These are phyloP conservation scores for Todiramphus chloris DNA, from an alignment of 2,113 vertebrate genomes.

Conservation along the genomic window DNA sequence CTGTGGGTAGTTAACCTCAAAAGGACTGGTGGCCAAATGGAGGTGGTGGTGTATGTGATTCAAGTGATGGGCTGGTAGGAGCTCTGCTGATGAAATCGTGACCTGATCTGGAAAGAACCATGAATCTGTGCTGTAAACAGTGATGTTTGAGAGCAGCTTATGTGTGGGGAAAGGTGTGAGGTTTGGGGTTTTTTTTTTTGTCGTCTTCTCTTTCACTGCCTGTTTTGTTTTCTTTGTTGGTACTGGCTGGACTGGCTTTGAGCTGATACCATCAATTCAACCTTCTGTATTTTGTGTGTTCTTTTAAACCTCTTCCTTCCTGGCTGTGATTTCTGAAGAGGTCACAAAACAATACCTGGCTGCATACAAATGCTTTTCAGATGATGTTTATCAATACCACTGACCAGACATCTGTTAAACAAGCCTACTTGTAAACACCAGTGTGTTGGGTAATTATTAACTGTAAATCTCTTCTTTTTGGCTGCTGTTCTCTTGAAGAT, in stretches of 20 bases:
- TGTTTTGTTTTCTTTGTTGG: neutral
- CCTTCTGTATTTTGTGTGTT: neutral
- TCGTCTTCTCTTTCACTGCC: neutral
- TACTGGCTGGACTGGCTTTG: slow-evolving; percentile 36
- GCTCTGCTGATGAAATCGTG: neutral
- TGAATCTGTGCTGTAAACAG: neutral
- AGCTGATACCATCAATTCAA: neutral
- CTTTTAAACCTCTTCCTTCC: neutral
- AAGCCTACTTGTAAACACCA: neutral
- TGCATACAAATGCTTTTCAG: neutral
- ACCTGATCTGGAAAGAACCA: neutral
- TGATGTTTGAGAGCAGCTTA: neutral
- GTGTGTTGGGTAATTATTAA: neutral
- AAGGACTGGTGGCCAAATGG: neutral
- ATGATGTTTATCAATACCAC: neutral
- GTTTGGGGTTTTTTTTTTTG: neutral
- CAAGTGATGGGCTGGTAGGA: neutral
- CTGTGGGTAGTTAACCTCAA: neutral
- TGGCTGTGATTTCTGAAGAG: neutral
- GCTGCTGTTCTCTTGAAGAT: neutral
- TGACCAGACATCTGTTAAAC: neutral
- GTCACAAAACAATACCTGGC: neutral
- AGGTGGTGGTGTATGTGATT: neutral
- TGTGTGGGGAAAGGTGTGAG: neutral
- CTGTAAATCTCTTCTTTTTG: neutral